Evolutionary conservation across 2,113 vertebrate genomes (phyloP).

Genomic region (Cynocephalus volans): DNA sequence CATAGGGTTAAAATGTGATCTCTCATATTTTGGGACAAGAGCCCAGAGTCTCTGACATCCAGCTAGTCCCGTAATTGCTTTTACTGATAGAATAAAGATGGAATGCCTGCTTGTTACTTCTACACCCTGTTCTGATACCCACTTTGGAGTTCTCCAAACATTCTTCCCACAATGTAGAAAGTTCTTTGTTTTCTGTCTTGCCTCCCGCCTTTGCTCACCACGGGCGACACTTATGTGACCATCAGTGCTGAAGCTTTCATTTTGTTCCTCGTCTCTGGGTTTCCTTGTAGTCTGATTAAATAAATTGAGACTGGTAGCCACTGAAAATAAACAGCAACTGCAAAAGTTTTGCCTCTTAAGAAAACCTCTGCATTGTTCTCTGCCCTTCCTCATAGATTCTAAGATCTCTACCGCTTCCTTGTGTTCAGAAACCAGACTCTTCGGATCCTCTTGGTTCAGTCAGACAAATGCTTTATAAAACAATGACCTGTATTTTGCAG

Average conservation of each 20-base stretch:
- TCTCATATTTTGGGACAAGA: conserved; percentile 36
- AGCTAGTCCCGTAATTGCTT: not conserved
- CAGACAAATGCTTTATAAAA: conserved; percentile 44
- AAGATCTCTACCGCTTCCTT: conserved; percentile 80
- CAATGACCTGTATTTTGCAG: conserved; percentile 61
- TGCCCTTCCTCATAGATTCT: conserved; percentile 33
- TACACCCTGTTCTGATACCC: not conserved
- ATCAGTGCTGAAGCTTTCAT: not conserved
- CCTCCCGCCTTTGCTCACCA: not conserved
- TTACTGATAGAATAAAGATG: not conserved
- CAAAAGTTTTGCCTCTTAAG: not conserved
- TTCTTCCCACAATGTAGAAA: not conserved
- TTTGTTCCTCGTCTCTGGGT: not conserved
- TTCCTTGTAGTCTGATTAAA: not conserved
- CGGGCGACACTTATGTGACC: not conserved
- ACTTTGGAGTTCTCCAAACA: not conserved
- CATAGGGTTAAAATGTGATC: conserved; percentile 19
- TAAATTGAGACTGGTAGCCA: not conserved
- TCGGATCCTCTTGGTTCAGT: conserved; percentile 41
- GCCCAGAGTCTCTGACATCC: no score
- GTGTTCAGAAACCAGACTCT: conserved; percentile 72
- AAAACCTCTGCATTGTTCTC: not conserved
- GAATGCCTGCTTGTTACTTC: not conserved
- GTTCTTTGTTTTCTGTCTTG: not conserved
- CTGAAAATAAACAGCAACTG: conserved; percentile 41